Evolutionary conservation across 2,888 invertebrate genomes (phyloP).

Genomic region (Operophtera brumata): DNA sequence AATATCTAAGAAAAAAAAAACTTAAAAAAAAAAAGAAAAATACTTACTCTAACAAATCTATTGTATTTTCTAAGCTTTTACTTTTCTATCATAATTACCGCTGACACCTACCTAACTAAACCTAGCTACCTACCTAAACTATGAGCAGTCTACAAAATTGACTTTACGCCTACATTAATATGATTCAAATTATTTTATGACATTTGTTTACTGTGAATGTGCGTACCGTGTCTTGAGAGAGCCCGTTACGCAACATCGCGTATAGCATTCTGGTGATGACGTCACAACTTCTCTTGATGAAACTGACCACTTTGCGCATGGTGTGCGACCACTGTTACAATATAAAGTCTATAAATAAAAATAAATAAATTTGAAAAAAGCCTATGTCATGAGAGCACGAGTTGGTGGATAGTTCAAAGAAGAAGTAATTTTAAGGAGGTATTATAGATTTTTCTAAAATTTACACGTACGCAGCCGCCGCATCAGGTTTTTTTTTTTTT

Average conservation of each 20-base stretch:
- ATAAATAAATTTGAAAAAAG: not conserved
- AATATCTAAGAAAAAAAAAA: too few species aligned
- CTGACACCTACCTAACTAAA: conserved; percentile 19
- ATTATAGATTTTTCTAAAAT: too few species aligned
- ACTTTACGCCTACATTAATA: conserved; percentile 9
- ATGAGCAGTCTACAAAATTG: conserved; percentile 13
- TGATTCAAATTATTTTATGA: conserved; percentile 2
- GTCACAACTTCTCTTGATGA: conserved; percentile 58
- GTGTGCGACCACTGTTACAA: conserved; percentile 56
- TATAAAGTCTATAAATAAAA: conserved; percentile 10
- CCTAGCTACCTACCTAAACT: conserved; percentile 18
- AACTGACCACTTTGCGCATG: conserved; percentile 54
- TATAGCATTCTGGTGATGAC: conserved; percentile 63
- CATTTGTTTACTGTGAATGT: not conserved
- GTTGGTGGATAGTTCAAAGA: too few species aligned
- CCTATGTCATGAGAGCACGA: not conserved
- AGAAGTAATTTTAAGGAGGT: too few species aligned
- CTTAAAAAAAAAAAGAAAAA: too few species aligned
- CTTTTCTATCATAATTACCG: not conserved
- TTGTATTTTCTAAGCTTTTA: conserved; percentile 1
- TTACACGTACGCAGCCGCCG: too few species aligned
- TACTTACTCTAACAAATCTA: not conserved
- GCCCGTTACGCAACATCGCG: conserved; percentile 54
- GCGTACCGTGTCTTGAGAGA: conserved; percentile 70
- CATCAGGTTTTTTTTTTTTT: too few species aligned